phyloP scores from a whole-genome alignment of 1,140 invertebrate species.

The Papilio dardanus region DNA sequence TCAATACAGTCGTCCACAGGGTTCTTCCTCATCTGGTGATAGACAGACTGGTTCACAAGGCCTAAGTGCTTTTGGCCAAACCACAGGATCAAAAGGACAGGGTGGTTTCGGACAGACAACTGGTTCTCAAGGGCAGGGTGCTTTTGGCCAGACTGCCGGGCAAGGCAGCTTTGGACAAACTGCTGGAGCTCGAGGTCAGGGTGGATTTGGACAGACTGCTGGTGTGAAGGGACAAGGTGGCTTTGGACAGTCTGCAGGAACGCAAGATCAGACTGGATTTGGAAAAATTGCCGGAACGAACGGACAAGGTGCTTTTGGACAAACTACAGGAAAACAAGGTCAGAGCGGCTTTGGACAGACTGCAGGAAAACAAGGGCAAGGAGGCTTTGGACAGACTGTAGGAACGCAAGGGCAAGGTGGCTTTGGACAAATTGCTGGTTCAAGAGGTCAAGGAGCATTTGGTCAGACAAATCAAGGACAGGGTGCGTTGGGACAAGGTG shows the following conservation, averaged over 20 bases:
- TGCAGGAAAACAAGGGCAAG: background rate
- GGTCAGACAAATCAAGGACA: constrained; percentile 7
- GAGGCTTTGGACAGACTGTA: constrained; percentile 22
- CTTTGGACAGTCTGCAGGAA: constrained; percentile 11
- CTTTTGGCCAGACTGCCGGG: constrained; percentile 21
- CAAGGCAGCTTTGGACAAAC: constrained; percentile 18
- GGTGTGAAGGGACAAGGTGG: constrained; percentile 31
- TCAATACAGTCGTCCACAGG: constrained; percentile 54
- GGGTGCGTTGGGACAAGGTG: constrained; percentile 31
- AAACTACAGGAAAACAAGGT: background rate
- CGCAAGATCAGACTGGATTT: constrained; percentile 28
- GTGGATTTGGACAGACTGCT: background rate
- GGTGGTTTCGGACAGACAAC: background rate
- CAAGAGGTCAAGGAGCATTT: background rate
- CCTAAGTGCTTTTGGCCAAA: constrained; percentile 26
- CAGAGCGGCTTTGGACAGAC: constrained; percentile 1
- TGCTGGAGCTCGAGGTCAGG: background rate
- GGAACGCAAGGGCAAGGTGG: background rate
- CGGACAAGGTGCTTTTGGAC: constrained; percentile 14
- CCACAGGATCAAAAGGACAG: background rate
- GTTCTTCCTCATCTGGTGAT: background rate
- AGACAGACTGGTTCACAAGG: constrained; percentile 13
- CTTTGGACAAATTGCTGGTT: constrained; percentile 21
- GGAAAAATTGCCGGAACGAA: background rate
- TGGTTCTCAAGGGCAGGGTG: constrained; percentile 29